phyloP scores from a whole-genome alignment of 1,140 invertebrate genomes.

The Ostrea edulis region DNA sequence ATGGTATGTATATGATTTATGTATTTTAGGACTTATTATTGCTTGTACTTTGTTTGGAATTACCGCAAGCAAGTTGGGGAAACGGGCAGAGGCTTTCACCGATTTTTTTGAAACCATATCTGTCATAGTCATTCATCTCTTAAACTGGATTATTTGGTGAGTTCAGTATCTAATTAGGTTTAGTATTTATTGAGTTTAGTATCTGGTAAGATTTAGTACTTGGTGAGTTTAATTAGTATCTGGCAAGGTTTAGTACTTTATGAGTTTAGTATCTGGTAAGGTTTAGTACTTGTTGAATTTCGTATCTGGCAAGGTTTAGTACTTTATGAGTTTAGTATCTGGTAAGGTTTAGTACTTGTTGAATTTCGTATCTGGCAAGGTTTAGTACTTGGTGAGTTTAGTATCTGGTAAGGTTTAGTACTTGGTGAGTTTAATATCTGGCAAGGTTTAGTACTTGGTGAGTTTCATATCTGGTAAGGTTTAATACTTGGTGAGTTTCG shows the following conservation, averaged over 20 bases:
- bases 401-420: too few relatives aligned
- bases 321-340: too few relatives aligned
- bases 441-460: too few relatives aligned
- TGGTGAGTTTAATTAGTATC: background rate
- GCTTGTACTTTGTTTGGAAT: slow-evolving; percentile 63
- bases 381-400: too few relatives aligned
- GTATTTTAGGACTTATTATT: slow-evolving; percentile 56
- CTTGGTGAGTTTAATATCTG: background rate
- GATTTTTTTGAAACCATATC: slow-evolving; percentile 61
- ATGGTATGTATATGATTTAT: background rate
- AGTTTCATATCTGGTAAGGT: too few relatives aligned
- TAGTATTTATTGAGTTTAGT: background rate
- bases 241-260: too few relatives aligned
- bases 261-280: too few relatives aligned
- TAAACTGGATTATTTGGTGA: slow-evolving; percentile 63
- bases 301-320: too few relatives aligned
- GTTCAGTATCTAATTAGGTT: background rate
- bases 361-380: too few relatives aligned
- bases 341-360: background rate
- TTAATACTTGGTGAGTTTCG: too few relatives aligned
- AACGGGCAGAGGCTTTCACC: slow-evolving; percentile 69
- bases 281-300: background rate
- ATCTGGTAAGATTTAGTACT: too few relatives aligned
- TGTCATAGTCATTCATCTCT: slow-evolving; percentile 60
- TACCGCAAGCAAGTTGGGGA: slow-evolving; percentile 92